These are phyloP conservation scores for Pemphigus obesinymphae DNA, from an alignment of 1,140 invertebrate genomes.

Conservation along the genomic window DNA sequence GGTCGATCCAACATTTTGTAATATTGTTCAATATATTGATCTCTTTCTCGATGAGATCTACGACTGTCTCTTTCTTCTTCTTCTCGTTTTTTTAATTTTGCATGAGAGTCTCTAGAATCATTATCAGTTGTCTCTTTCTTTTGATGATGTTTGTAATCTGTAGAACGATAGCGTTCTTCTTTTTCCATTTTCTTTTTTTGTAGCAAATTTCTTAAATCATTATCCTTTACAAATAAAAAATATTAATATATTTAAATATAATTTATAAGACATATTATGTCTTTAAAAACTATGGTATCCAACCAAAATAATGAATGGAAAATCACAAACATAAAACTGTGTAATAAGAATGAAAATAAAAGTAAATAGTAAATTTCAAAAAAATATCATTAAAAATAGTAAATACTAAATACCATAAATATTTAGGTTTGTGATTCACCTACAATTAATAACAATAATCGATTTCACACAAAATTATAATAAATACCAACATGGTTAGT, in stretches of 20 bases:
- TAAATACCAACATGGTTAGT: too few relatives aligned
- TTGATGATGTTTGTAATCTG: conserved; percentile 28
- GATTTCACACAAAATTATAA: too few relatives aligned
- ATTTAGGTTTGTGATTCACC: too few relatives aligned
- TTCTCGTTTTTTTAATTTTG: conserved; percentile 17
- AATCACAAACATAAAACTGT: too few relatives aligned
- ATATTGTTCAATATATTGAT: conserved; percentile 38
- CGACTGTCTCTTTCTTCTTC: conserved; percentile 6
- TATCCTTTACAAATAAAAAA: conserved; percentile 28
- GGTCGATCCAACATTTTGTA: conserved; percentile 28
- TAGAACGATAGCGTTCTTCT: conserved; percentile 28
- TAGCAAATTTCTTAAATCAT: conserved; percentile 39
- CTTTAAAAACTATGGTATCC: too few relatives aligned
- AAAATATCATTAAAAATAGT: too few relatives aligned
- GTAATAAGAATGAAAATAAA: too few relatives aligned
- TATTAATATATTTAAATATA: neutral
- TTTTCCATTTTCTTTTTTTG: conserved; percentile 37
- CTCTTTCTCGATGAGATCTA: conserved; percentile 23
- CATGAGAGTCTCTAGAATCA: conserved; percentile 4
- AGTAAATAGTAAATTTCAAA: too few relatives aligned
- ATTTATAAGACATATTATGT: too few relatives aligned
- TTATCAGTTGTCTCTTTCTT: neutral
- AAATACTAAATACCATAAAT: too few relatives aligned
- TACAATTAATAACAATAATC: too few relatives aligned
- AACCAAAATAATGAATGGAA: too few relatives aligned